Base-by-base conservation (phyloP, 2,797 vertebrate genomes). In the Sebastes hopkinsi region DNA sequence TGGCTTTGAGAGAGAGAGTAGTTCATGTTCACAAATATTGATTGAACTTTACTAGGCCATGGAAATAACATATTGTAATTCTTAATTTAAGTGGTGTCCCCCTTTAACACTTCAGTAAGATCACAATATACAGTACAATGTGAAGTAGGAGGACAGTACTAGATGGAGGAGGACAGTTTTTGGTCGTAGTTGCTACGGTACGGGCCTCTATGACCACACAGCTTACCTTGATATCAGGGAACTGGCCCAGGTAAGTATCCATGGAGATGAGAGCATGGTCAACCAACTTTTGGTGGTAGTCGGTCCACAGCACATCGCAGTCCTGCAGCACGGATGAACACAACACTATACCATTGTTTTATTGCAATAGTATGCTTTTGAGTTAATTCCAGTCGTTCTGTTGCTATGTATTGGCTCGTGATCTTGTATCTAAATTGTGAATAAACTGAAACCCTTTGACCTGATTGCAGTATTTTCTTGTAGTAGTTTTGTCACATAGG, bases 201-300 rank as follows among this genome's bases (percentile, higher is more conserved):
- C 2, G 1, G 36, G 36, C 5, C 36, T 38, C 5, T 38, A 38
- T 38, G 36, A 38, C 36, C 13, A 38, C 36, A 38, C 36, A 27
- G 20, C 91, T 86, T 92, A 99, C 98, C 95, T 98, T 99, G 89
- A 99, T 99, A 88, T 99, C 99, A 5, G 99, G 99, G 89, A 99
- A 99, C 89, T 99, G 99, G 76, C 98, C 99, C 81, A 99, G 96
- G 92, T 99, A 99, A 0, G 98, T 99, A 93, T 99, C 99, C 98
- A 99, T 99, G 72, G 99, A 99, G 82, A 99, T 97, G 71, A 99
- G 96, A 0, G 99, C 98, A 79, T 99, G 97, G 93, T 99, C 98
- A n/a, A 99, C 98, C 84, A 99, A 90, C 90, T 99, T 99, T 95
- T 99, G 98, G 88, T 99, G 99, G 88, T 98, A 99, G 91, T 99